These are phyloP conservation scores for Podarcis lilfordi DNA, from an alignment of 2,797 vertebrate genomes.

Conservation along the genomic window DNA sequence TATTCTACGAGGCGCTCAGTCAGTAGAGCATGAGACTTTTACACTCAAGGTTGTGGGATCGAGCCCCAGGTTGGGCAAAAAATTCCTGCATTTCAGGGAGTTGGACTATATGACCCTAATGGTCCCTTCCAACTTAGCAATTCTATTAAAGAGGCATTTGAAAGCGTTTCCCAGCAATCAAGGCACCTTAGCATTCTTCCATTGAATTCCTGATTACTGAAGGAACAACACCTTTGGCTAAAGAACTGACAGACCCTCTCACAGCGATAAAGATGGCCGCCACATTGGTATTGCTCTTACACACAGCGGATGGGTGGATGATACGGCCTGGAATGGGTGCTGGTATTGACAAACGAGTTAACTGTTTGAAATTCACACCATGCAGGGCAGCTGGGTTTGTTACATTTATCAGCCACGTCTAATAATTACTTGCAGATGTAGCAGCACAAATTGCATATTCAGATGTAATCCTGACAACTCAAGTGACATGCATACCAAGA, in stretches of 20 bases:
- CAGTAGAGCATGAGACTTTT: too few relatives aligned
- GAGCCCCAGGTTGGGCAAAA: too few relatives aligned
- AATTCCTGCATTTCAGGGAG: too few relatives aligned
- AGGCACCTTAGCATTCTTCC: not conserved
- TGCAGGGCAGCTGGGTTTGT: slow-evolving; percentile 14
- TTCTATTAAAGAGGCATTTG: too few relatives aligned
- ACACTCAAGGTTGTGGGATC: too few relatives aligned
- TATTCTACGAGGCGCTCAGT: too few relatives aligned
- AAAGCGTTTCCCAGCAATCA: not conserved
- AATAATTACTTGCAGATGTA: slow-evolving; percentile 12
- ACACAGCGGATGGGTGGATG: not conserved
- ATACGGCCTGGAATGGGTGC: not conserved
- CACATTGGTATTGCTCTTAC: not conserved
- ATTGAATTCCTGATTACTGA: not conserved
- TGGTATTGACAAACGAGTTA: not conserved
- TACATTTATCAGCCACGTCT: not conserved
- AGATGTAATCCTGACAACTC: not conserved
- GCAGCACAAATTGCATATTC: not conserved
- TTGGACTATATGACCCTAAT: too few relatives aligned
- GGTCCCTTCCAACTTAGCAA: too few relatives aligned
- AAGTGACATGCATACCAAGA: slow-evolving; percentile 27
- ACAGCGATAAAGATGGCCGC: not conserved
- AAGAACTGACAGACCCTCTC: not conserved
- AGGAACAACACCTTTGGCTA: not conserved
- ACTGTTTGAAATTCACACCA: slow-evolving; percentile 20